phyloP scores from a whole-genome alignment of 2,113 vertebrate genomes.

The Nannospalax galili region DNA sequence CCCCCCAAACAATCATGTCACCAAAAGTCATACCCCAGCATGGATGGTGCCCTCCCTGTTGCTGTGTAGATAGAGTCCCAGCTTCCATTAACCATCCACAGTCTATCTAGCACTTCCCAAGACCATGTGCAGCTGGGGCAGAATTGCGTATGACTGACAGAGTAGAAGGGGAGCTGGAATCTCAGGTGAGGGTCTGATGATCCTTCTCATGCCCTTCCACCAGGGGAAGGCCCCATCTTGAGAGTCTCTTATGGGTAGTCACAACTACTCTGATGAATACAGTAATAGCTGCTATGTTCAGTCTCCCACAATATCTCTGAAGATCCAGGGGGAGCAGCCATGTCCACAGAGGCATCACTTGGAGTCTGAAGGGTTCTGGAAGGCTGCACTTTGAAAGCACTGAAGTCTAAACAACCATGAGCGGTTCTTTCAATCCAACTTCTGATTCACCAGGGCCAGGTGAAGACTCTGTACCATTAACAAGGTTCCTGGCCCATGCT shows the following conservation, averaged over 20 bases:
- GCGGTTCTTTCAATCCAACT: background rate
- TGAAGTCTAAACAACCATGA: background rate
- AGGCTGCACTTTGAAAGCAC: no score
- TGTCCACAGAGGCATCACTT: background rate
- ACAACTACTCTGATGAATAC: background rate
- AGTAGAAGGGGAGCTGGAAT: background rate
- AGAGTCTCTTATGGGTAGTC: background rate
- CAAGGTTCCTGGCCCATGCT: background rate
- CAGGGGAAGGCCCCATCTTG: background rate
- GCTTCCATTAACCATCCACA: background rate
- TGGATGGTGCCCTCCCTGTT: background rate
- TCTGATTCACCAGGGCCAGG: background rate
- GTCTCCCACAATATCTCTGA: background rate
- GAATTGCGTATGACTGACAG: background rate
- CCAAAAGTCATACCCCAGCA: background rate
- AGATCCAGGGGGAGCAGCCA: rapidly evolving
- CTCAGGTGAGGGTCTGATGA: background rate
- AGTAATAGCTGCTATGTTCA: background rate
- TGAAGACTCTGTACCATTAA: background rate
- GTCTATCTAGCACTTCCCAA: background rate
- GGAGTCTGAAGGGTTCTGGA: background rate
- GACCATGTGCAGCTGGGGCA: background rate
- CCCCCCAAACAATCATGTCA: background rate
- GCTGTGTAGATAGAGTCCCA: background rate
- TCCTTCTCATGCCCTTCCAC: background rate